Evolutionary conservation across 1,140 invertebrate species (phyloP).

Genomic region (Drosophila pruinosa): DNA sequence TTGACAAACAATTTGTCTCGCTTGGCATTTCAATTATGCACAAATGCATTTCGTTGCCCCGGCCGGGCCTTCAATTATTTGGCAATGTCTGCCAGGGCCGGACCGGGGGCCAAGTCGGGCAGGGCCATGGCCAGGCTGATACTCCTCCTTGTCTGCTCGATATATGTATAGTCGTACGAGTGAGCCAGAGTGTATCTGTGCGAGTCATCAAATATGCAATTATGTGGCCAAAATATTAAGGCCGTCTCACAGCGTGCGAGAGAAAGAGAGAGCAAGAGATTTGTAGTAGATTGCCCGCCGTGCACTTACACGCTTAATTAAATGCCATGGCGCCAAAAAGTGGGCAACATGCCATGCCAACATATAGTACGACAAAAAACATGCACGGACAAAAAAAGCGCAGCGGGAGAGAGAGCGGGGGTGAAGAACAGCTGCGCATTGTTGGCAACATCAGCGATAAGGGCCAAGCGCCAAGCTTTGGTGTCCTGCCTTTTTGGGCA

Average conservation of each 20-base stretch:
- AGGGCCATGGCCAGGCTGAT: not conserved
- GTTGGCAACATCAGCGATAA: slow-evolving; percentile 78
- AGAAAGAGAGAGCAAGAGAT: not conserved
- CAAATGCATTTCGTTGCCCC: slow-evolving; percentile 29
- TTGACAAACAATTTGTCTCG: slow-evolving; percentile 19
- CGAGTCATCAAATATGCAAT: slow-evolving; percentile 47
- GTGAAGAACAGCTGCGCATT: slow-evolving; percentile 51
- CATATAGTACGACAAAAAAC: slow-evolving; percentile 21
- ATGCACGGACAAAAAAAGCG: not conserved
- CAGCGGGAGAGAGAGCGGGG: not conserved
- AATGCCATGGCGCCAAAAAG: slow-evolving; percentile 64
- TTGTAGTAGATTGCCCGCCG: slow-evolving; percentile 22
- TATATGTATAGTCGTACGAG: not conserved
- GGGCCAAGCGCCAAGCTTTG: slow-evolving; percentile 21
- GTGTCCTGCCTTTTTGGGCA: slow-evolving; percentile 47
- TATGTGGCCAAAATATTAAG: slow-evolving; percentile 37
- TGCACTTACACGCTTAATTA: slow-evolving; percentile 80
- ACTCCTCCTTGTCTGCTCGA: not conserved
- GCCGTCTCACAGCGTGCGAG: not conserved
- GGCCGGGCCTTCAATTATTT: slow-evolving; percentile 18
- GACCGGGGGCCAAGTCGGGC: not conserved
- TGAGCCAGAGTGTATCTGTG: slow-evolving; percentile 3
- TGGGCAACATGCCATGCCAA: slow-evolving; percentile 63
- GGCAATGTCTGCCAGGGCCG: not conserved
- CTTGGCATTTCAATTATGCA: slow-evolving; percentile 43